Evolutionary conservation across 2,797 vertebrate species (phyloP).

Genomic region (Cossypha caffra): DNA sequence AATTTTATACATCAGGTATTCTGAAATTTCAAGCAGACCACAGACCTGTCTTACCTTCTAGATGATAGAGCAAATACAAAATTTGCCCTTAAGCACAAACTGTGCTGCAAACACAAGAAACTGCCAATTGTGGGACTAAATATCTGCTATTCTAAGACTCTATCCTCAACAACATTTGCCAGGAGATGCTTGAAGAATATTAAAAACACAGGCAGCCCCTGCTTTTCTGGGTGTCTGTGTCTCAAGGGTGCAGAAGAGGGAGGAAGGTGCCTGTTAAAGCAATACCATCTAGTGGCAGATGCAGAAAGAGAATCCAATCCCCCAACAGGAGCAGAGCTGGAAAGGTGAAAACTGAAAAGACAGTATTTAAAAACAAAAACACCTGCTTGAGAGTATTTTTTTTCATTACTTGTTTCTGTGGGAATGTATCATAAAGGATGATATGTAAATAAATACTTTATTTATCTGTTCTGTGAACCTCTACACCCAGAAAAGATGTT

Average conservation of each 20-base stretch:
- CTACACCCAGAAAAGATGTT: neutral
- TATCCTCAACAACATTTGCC: neutral
- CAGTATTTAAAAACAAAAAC: neutral
- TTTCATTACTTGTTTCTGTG: neutral
- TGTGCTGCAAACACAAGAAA: neutral
- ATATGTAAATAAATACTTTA: neutral
- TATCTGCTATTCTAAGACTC: neutral
- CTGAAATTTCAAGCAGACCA: neutral
- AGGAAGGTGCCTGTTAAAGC: neutral
- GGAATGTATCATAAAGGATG: neutral
- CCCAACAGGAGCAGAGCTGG: neutral
- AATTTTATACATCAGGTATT: neutral
- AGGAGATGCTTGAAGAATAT: neutral
- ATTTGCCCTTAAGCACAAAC: neutral
- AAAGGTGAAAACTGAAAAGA: neutral
- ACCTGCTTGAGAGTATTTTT: neutral
- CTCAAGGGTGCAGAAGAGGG: neutral
- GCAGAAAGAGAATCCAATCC: neutral
- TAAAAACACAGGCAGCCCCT: neutral
- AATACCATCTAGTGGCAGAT: conserved; percentile 42
- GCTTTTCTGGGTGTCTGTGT: neutral
- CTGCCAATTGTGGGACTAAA: neutral
- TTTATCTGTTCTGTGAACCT: neutral
- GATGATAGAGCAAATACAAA: neutral
- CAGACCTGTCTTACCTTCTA: neutral